phyloP scores from a whole-genome alignment of 2,888 invertebrate genomes.

The Electrophaes corylata region DNA sequence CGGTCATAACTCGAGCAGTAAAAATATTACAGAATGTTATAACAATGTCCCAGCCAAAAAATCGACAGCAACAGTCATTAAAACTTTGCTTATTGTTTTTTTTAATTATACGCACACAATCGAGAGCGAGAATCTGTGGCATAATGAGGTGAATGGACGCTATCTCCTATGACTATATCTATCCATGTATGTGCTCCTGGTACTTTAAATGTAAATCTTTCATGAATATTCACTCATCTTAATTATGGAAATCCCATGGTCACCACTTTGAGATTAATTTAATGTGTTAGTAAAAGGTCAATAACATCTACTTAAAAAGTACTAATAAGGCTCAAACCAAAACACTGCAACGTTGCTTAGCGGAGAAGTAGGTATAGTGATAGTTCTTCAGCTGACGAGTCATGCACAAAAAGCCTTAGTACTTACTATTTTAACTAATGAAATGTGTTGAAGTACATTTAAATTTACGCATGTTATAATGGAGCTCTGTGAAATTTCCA shows the following conservation, averaged over 20 bases:
- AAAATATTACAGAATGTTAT: conserved; percentile 23
- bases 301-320: neutral
- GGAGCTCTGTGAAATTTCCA: too few species aligned
- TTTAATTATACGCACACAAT: conserved; percentile 44
- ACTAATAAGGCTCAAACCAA: too few species aligned
- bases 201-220: conserved; percentile 42
- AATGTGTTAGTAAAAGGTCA: conserved; percentile 13
- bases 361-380: too few species aligned
- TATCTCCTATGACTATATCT: conserved; percentile 44
- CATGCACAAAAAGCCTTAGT: too few species aligned
- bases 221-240: conserved; percentile 45
- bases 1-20: conserved; percentile 18
- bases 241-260: conserved; percentile 35
- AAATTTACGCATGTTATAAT: too few species aligned
- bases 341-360: too few species aligned
- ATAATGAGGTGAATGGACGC: conserved; percentile 33
- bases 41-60: conserved; percentile 26
- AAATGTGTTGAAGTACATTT: too few species aligned
- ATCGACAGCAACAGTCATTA: conserved; percentile 39
- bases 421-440: too few species aligned
- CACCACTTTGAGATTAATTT: conserved; percentile 1
- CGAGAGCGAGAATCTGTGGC: conserved; percentile 8
- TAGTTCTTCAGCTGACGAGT: too few species aligned
- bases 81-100: conserved; percentile 53
- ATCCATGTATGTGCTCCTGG: conserved; percentile 35